phyloP scores from a whole-genome alignment of 2,797 vertebrate species.

The Brotula barbata region DNA sequence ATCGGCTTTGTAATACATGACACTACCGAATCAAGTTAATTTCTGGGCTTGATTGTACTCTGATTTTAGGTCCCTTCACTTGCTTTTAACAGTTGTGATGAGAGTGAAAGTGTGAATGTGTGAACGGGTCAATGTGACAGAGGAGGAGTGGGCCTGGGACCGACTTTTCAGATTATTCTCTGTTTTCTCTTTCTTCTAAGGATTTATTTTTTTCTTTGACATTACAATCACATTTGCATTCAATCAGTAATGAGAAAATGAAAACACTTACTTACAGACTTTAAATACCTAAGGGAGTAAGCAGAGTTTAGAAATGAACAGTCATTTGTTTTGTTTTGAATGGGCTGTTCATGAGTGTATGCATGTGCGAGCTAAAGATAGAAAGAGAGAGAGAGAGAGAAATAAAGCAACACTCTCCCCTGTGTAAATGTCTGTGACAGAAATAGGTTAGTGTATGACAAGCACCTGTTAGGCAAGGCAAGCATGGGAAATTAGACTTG shows the following conservation, averaged over 20 bases:
- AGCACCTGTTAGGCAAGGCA: constrained; percentile 8
- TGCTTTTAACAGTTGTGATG: constrained; percentile 6
- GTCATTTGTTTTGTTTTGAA: constrained; percentile 33
- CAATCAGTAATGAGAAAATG: constrained; percentile 38
- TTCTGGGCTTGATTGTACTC: not conserved
- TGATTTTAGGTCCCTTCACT: constrained; percentile 2
- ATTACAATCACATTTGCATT: not conserved
- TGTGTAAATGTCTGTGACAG: constrained; percentile 16
- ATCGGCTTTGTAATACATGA: not conserved
- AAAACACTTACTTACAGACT: constrained; percentile 37
- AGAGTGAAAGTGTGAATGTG: constrained; percentile 18
- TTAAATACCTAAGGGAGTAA: constrained; percentile 29
- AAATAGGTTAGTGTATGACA: not conserved
- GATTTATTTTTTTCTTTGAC: constrained; percentile 9
- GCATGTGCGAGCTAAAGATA: not conserved
- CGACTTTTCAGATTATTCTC: not conserved
- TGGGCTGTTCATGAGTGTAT: not conserved
- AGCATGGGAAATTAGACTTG: not conserved
- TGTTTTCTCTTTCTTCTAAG: not conserved
- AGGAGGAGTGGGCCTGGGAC: not conserved
- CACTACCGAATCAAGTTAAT: constrained; percentile 3
- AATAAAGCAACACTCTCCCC: not conserved
- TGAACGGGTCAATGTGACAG: not conserved
- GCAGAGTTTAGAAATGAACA: constrained; percentile 38
- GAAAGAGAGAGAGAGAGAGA: not conserved